Evolutionary conservation across 2,113 vertebrate genomes (phyloP).

Genomic region (Oreochromis aureus): DNA sequence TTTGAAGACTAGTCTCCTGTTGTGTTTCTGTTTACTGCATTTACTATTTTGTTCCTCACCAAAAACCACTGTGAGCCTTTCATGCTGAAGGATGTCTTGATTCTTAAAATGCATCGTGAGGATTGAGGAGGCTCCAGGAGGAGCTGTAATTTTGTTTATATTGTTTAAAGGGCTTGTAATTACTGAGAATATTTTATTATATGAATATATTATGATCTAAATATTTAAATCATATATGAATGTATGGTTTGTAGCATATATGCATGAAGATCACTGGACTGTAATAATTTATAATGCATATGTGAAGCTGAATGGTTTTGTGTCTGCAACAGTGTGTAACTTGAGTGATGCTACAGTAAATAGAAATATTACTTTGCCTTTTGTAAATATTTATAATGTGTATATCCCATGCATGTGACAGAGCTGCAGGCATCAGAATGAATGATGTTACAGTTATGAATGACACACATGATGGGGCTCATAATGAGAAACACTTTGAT

Average conservation of each 20-base stretch:
- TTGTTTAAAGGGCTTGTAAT: fast-evolving
- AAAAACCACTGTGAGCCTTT: not conserved
- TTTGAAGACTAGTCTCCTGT: not conserved
- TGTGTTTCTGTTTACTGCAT: not conserved
- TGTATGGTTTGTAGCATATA: not conserved
- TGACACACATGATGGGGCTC: no score
- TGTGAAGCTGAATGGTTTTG: not conserved
- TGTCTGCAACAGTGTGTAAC: fast-evolving
- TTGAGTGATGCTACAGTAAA: not conserved
- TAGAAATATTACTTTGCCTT: not conserved
- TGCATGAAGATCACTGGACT: not conserved
- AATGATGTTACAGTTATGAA: no score
- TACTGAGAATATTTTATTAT: not conserved
- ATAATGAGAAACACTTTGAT: no score
- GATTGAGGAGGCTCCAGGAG: not conserved
- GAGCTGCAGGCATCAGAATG: not conserved
- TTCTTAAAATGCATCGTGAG: not conserved
- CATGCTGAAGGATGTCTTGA: not conserved
- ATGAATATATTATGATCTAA: fast-evolving
- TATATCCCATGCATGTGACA: not conserved
- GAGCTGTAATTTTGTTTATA: not conserved
- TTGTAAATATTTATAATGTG: not conserved
- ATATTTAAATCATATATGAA: not conserved
- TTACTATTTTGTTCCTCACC: not conserved
- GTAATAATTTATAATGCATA: not conserved